Evolutionary conservation across 2,113 vertebrate genomes (phyloP).

Genomic region (Conger conger): DNA sequence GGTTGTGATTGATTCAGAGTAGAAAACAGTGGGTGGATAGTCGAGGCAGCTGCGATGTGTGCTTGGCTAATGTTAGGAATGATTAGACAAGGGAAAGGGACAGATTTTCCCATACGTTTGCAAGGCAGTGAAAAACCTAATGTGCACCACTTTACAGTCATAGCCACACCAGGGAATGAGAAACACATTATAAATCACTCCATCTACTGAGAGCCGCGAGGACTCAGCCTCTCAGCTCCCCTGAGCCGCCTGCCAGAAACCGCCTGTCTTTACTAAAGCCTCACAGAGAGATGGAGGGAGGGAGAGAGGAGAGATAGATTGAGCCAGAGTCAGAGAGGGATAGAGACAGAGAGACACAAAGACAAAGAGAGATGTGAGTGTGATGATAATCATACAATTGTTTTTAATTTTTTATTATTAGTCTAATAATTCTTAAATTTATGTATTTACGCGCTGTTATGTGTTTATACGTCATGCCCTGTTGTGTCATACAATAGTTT

Average conservation of each 20-base stretch:
- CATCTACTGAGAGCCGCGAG: neutral
- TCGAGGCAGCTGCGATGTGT: neutral
- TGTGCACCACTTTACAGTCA: neutral
- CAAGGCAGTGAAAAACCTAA: neutral
- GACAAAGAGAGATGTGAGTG: no score
- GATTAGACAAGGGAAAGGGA: neutral
- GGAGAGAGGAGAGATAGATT: no score
- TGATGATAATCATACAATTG: no score
- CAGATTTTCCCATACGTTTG: neutral
- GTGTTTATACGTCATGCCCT: no score
- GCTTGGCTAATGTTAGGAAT: neutral
- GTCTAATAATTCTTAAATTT: no score
- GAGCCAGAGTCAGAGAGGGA: neutral
- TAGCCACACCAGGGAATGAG: neutral
- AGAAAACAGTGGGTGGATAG: neutral
- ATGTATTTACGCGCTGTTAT: no score
- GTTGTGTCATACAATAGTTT: no score
- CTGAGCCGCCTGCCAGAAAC: slow-evolving; percentile 11
- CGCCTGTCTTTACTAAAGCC: slow-evolving; percentile 4
- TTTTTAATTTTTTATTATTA: no score
- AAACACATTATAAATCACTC: slow-evolving; percentile 14
- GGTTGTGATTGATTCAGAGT: neutral
- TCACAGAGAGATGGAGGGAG: neutral
- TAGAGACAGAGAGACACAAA: no score
- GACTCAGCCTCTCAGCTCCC: neutral